phyloP scores from a whole-genome alignment of 2,113 vertebrate genomes.

The Lota lota region DNA sequence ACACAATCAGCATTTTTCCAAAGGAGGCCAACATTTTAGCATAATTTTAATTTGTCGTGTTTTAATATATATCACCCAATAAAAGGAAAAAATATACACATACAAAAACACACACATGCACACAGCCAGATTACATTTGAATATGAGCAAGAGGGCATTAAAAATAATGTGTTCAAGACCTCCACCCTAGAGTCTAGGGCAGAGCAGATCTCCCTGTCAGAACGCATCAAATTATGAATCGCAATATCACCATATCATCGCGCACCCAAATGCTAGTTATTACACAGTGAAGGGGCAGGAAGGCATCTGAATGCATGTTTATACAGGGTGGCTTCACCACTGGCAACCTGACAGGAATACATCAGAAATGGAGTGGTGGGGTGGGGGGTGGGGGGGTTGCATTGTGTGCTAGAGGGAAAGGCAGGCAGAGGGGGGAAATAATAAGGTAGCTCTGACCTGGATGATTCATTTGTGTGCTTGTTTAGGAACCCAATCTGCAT shows the following conservation, averaged over 20 bases:
- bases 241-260: slow-evolving; percentile 3
- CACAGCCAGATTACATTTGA: too few species aligned
- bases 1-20: too few species aligned
- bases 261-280: slow-evolving; percentile 34
- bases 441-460: slow-evolving; percentile 60
- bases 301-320: slow-evolving; percentile 58
- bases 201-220: not conserved
- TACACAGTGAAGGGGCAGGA: slow-evolving; percentile 33
- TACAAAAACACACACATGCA: too few species aligned
- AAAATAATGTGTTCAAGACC: too few species aligned
- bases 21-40: too few species aligned
- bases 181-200: too few species aligned
- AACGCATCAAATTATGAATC: slow-evolving; percentile 15
- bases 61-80: too few species aligned
- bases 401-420: too few species aligned
- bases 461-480: slow-evolving; percentile 73
- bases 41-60: too few species aligned
- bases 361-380: slow-evolving; percentile 27
- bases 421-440: slow-evolving; percentile 31
- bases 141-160: too few species aligned
- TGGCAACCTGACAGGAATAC: slow-evolving; percentile 48
- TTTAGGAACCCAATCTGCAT: slow-evolving; percentile 72
- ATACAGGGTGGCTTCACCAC: slow-evolving; percentile 50
- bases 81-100: too few species aligned
- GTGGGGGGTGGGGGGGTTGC: not conserved